Evolutionary conservation across 2,797 vertebrate genomes (phyloP).

Genomic region (Clarias pachynema): DNA sequence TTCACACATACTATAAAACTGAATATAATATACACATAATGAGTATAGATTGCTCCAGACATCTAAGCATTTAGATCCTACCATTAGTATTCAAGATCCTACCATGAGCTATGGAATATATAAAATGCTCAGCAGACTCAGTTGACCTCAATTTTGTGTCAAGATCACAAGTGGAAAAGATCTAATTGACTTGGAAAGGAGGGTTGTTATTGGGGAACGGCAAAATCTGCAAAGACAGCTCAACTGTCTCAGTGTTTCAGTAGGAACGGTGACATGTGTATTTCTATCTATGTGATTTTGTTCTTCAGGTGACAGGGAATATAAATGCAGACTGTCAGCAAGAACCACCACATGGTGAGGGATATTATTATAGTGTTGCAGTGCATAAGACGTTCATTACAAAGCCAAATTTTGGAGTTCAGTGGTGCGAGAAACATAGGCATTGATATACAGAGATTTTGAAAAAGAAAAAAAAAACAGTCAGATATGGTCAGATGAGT

Average conservation of each 20-base stretch:
- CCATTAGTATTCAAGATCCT: not conserved
- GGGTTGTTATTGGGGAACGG: not conserved
- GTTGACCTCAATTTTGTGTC: conserved; percentile 5
- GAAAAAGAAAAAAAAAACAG: not conserved
- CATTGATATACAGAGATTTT: not conserved
- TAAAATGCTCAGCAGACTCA: conserved; percentile 5
- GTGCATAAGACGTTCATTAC: not conserved
- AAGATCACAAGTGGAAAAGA: not conserved
- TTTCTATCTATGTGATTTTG: not conserved
- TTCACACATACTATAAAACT: not conserved
- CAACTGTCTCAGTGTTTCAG: conserved; percentile 2
- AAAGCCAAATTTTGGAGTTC: not conserved
- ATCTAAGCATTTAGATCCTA: not conserved
- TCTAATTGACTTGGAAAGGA: not conserved
- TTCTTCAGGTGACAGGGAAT: not conserved
- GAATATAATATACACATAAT: not conserved
- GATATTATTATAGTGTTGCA: not conserved
- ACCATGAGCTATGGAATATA: not conserved
- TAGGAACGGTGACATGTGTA: not conserved
- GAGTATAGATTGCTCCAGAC: not conserved
- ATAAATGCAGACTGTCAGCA: not conserved
- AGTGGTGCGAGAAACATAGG: not conserved
- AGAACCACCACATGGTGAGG: not conserved
- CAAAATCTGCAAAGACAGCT: not conserved
- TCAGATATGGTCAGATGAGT: not conserved